Evolutionary conservation across 2,888 invertebrate species (phyloP).

Genomic region (Cephus runcator): DNA sequence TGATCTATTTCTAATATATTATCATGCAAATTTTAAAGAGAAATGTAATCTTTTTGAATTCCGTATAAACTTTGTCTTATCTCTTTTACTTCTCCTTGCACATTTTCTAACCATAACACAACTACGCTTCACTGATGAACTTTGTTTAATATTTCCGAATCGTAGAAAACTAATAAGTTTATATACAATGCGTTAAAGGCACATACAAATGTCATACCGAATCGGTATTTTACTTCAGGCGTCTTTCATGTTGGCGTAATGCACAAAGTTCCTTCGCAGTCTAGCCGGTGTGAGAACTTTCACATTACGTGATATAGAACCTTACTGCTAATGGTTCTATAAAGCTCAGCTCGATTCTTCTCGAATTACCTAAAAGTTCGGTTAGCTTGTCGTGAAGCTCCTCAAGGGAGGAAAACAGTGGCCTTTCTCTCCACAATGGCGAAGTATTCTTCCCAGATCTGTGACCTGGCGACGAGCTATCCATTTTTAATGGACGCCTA

Average conservation of each 20-base stretch:
- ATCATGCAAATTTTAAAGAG: not conserved
- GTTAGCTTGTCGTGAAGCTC: conserved; percentile 59
- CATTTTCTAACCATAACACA: not conserved
- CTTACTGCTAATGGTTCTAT: not conserved
- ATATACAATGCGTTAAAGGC: not conserved
- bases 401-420: conserved; percentile 59
- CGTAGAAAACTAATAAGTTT: not conserved
- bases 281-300: not conserved
- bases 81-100: too few relatives aligned
- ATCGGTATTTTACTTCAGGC: not conserved
- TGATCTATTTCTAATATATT: not conserved
- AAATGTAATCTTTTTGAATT: too few relatives aligned
- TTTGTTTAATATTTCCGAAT: not conserved
- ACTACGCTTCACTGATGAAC: not conserved
- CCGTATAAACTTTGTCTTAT: too few relatives aligned
- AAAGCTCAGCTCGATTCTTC: not conserved
- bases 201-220: not conserved
- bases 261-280: not conserved
- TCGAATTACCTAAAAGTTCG: conserved; percentile 57
- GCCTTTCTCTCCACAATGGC: conserved; percentile 31
- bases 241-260: not conserved
- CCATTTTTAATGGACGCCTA: conserved; percentile 25
- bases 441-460: conserved; percentile 29
- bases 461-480: conserved; percentile 30
- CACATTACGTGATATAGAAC: not conserved